Evolutionary conservation across 2,113 vertebrate species (phyloP), one percentile per base, ranked within the genome.

Genomic region (Cranoglanis bouderius): DNA sequence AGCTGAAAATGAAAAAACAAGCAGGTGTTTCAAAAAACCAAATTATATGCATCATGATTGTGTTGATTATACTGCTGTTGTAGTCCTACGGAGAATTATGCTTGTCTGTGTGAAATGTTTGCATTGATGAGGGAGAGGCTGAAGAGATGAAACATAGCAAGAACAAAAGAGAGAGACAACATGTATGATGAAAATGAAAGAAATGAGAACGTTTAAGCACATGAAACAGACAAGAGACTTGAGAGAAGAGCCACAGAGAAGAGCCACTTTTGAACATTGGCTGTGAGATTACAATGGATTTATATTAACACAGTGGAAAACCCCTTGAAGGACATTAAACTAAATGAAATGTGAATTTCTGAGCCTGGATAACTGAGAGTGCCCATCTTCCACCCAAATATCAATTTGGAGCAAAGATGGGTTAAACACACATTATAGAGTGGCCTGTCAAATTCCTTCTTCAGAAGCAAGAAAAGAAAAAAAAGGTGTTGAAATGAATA

Each of bases 331-430:
- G 59, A 84, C 82, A 32, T 84, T 43, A 84, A 63, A 67, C 82
- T 43, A 88, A 82, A 57, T 88, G 80, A 83, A 88, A 80, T 83
- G 87, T 29, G 35, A 53, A 80, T 63, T 78, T 43, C 3, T 43
- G 43, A 4, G 51, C 51, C 13, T 53, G 51, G 14, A 14, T 53
- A 53, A 53, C 51, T 53, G 51, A 53, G 12, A 53, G 13, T 53
- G 12, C 12, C 51, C 51, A 14, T 14, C 51, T 3, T 14, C 51
- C 51, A 53, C 43, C 43, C n/a, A n/a, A 43, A 43, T 87, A n/a
- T 65, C 63, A 49, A 49, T 49, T 49, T 49, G 49, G 43, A 46
- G 43, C 6, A 46, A 49, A 49, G 43, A 49, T 49, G 49, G 49
- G 49, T 49, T 49, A 49, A 49, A 49, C 49, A 49, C 53, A 55